Evolutionary conservation across 2,113 vertebrate genomes (phyloP).

Genomic region (Notothenia coriiceps): DNA sequence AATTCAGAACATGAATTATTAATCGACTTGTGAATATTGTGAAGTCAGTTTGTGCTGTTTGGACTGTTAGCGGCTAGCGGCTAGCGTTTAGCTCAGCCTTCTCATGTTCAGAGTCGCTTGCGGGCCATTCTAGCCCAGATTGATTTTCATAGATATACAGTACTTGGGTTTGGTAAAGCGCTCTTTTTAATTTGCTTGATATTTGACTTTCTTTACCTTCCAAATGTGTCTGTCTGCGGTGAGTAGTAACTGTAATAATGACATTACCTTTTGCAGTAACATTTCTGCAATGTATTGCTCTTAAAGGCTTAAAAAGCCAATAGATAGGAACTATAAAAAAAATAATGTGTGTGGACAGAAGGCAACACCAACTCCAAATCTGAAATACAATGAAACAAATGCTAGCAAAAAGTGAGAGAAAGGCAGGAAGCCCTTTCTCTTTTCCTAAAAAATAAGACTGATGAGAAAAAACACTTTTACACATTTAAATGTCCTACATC

Average conservation of each 20-base stretch:
- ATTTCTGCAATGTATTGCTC: neutral
- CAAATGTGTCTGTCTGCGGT: neutral
- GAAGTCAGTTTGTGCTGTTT: no score
- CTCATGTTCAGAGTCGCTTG: no score
- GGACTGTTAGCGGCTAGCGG: no score
- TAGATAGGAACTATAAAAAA: neutral
- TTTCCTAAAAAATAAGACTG: neutral
- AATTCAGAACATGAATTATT: no score
- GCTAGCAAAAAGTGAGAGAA: neutral
- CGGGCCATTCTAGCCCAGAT: no score
- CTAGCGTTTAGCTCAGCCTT: no score
- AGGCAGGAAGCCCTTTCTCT: neutral
- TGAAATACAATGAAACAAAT: neutral
- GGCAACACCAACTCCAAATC: neutral
- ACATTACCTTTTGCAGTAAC: neutral
- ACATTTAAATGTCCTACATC: constrained; percentile 14
- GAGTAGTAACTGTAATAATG: neutral
- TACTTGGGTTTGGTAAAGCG: no score
- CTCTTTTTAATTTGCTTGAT: no score
- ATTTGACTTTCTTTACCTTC: neutral
- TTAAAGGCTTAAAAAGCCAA: neutral
- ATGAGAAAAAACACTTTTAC: neutral
- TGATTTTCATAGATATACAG: no score
- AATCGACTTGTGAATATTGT: no score
- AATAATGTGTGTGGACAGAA: neutral